Evolutionary conservation across 2,113 vertebrate species (phyloP).

Genomic region (Glaucidium brasilianum): DNA sequence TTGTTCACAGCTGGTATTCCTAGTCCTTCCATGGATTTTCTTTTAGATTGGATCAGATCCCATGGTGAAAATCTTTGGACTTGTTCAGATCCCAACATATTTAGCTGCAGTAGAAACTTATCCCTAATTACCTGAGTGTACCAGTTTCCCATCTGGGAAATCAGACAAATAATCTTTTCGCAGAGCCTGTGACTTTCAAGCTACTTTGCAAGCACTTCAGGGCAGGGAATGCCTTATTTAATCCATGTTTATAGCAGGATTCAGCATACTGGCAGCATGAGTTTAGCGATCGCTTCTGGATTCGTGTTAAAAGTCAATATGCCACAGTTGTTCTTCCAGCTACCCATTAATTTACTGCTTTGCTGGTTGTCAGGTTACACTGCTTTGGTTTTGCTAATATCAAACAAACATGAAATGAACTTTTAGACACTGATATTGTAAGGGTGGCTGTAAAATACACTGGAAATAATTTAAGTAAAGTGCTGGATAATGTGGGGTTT

Average conservation of each 20-base stretch:
- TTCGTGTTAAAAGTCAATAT: neutral
- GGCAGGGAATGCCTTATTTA: neutral
- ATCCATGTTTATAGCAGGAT: neutral
- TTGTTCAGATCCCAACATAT: neutral
- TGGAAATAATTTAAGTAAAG: neutral
- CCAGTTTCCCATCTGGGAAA: neutral
- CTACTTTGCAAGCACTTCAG: neutral
- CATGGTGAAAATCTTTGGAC: neutral
- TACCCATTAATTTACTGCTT: neutral
- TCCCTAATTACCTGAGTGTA: too few species aligned
- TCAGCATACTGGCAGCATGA: neutral
- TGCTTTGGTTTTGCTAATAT: neutral
- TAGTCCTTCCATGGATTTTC: neutral
- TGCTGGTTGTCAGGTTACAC: neutral
- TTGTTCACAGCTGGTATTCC: neutral
- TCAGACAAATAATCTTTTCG: neutral
- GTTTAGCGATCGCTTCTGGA: neutral
- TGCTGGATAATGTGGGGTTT: neutral
- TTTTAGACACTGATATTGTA: neutral
- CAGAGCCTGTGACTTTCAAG: neutral
- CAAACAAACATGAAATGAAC: neutral
- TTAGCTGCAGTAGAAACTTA: neutral
- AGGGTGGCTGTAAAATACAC: neutral
- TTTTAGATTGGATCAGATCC: neutral
- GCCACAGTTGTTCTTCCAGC: neutral